These are phyloP conservation scores for Serranus cabrilla DNA, from an alignment of 2,797 vertebrate species.

Conservation along the genomic window DNA sequence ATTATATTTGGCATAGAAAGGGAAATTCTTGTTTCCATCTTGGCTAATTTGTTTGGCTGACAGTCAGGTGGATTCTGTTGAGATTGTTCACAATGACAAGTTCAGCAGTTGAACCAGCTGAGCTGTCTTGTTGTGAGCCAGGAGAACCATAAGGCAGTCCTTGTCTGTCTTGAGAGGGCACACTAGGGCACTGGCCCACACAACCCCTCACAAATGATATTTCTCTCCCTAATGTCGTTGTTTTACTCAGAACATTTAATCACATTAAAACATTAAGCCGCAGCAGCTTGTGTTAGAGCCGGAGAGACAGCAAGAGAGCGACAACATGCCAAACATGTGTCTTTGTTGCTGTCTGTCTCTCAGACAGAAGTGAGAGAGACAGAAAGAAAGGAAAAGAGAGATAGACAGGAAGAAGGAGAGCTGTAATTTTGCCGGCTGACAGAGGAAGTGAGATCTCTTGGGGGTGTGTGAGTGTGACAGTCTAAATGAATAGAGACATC, in stretches of 20 bases:
- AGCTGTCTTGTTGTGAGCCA: slow-evolving; percentile 33
- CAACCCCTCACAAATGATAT: slow-evolving; percentile 36
- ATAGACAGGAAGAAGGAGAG: slow-evolving; percentile 57
- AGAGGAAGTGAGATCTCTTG: slow-evolving; percentile 91
- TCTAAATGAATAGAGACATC: slow-evolving; percentile 92
- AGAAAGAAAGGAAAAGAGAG: slow-evolving; percentile 44
- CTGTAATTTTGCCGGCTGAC: slow-evolving; percentile 90
- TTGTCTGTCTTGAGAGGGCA: slow-evolving; percentile 51
- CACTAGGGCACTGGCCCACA: slow-evolving; percentile 46
- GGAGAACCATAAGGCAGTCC: slow-evolving; percentile 31
- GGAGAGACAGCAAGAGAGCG: slow-evolving; percentile 3
- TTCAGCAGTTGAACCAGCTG: slow-evolving; percentile 48
- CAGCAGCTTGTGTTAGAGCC: slow-evolving; percentile 32
- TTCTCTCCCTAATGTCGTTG: slow-evolving; percentile 52
- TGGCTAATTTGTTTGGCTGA: slow-evolving; percentile 32
- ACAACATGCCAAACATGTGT: slow-evolving; percentile 42
- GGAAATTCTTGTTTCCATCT: slow-evolving; percentile 28
- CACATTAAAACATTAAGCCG: slow-evolving; percentile 76
- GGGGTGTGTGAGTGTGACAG: slow-evolving; percentile 92
- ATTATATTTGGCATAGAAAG: slow-evolving; percentile 28
- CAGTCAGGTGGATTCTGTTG: slow-evolving; percentile 49
- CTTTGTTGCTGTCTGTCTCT: slow-evolving; percentile 53
- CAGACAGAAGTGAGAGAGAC: slow-evolving; percentile 55
- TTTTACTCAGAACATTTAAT: slow-evolving; percentile 78
- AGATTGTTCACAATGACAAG: slow-evolving; percentile 42